phyloP scores from a whole-genome alignment of 2,797 vertebrate species.

The Sebastes diaconus region DNA sequence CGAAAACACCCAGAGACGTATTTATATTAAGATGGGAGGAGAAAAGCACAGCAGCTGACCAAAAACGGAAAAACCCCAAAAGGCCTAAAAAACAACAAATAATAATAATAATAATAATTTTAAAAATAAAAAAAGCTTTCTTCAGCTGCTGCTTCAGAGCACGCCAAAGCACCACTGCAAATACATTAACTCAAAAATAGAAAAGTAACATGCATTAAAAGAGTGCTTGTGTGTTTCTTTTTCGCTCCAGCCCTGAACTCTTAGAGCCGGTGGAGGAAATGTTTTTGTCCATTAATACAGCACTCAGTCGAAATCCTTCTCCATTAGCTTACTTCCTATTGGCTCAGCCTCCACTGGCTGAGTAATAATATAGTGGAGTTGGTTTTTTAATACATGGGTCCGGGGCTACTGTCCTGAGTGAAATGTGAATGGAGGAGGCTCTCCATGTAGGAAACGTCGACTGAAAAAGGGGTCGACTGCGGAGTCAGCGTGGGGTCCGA shows the following conservation, averaged over 20 bases:
- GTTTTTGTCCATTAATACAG: conserved; percentile 44
- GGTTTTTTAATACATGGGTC: conserved; percentile 74
- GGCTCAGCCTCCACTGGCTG: conserved; percentile 40
- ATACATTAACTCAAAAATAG: conserved; percentile 64
- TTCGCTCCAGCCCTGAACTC: conserved; percentile 18
- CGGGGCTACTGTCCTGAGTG: conserved; percentile 75
- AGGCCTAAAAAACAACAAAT: background rate
- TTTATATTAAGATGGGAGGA: conserved; percentile 54
- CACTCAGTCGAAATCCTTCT: conserved; percentile 49
- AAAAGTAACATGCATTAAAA: conserved; percentile 75
- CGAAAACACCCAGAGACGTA: conserved; percentile 63
- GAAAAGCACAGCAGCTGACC: conserved; percentile 53
- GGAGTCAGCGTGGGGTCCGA: conserved; percentile 53
- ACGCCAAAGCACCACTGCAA: conserved; percentile 66
- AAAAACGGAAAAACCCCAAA: conserved; percentile 9
- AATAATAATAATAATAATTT: conserved; percentile 22
- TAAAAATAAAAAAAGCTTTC: conserved; percentile 26
- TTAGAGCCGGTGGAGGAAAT: conserved; percentile 39
- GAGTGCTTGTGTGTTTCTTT: conserved; percentile 55
- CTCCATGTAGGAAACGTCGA: conserved; percentile 87
- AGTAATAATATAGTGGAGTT: conserved; percentile 22
- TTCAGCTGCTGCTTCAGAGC: conserved; percentile 47
- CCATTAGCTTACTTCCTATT: conserved; percentile 66
- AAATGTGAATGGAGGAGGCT: conserved; percentile 87
- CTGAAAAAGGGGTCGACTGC: conserved; percentile 39